phyloP scores from a whole-genome alignment of 2,113 vertebrate genomes.

The Hyperopisus bebe region DNA sequence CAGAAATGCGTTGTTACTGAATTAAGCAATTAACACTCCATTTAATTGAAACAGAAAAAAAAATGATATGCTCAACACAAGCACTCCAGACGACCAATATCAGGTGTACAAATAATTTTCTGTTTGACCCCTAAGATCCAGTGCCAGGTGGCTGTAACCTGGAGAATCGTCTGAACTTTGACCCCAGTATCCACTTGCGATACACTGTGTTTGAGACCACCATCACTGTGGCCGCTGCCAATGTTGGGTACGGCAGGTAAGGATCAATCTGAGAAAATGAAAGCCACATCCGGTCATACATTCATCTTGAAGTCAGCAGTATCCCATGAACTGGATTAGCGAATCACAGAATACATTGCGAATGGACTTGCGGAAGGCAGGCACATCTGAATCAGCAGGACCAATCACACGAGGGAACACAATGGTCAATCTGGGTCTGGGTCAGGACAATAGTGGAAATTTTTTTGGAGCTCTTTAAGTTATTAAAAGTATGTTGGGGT shows the following conservation, averaged over 20 bases:
- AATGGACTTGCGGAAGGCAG: background rate
- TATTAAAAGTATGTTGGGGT: background rate
- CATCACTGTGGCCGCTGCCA: constrained; percentile 82
- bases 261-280: background rate
- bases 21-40: background rate
- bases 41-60: background rate
- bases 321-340: background rate
- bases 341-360: background rate
- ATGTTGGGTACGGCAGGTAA: constrained; percentile 78
- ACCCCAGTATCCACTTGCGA: constrained; percentile 80
- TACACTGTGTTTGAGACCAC: constrained; percentile 78
- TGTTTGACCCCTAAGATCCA: constrained; percentile 64
- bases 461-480: background rate
- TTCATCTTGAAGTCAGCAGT: background rate
- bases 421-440: too few species aligned
- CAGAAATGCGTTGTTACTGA: background rate
- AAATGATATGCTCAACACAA: background rate
- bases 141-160: constrained; percentile 87
- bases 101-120: background rate
- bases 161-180: constrained; percentile 74
- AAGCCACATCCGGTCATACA: background rate
- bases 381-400: background rate
- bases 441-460: too few species aligned
- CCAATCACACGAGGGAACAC: too few species aligned
- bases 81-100: background rate